A percentile compares a stretch with the other conserved stretches of the same genome.
These are phyloP conservation scores for Porites lobata DNA, from an alignment of 92 coral and sea anemone species.

Conservation along the genomic window DNA sequence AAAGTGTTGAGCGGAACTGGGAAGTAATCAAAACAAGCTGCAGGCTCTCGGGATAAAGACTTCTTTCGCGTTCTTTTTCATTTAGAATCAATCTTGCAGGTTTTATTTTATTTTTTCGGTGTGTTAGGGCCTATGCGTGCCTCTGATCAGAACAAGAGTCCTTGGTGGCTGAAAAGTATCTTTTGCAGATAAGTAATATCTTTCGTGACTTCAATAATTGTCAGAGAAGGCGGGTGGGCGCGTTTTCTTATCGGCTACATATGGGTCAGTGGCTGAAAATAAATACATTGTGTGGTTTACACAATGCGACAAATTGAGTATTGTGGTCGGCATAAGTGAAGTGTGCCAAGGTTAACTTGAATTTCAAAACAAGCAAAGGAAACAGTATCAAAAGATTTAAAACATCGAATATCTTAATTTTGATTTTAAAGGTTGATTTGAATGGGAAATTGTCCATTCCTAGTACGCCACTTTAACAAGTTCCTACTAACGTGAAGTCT, in stretches of 20 bases:
- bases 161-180: not conserved
- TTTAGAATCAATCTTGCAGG: not conserved
- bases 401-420: not conserved
- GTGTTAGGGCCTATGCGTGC: not conserved
- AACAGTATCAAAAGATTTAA: not conserved
- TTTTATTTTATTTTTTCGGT: no score
- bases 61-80: not conserved
- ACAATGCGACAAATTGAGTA: not conserved
- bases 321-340: not conserved
- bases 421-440: no score
- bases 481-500: no score
- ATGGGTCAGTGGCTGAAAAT: slow-evolving; percentile 1
- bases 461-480: no score
- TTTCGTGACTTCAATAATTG: slow-evolving; percentile 35
- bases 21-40: not conserved
- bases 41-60: not conserved
- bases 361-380: not conserved
- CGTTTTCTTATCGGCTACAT: not conserved
- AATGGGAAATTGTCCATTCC: no score
- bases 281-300: slow-evolving; percentile 1
- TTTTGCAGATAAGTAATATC: not conserved
- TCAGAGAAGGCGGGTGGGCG: not conserved
- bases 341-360: not conserved
- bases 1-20: not conserved
- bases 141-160: not conserved